Evolutionary conservation across 2,797 vertebrate species (phyloP).

Genomic region (Fistularia tabacaria): DNA sequence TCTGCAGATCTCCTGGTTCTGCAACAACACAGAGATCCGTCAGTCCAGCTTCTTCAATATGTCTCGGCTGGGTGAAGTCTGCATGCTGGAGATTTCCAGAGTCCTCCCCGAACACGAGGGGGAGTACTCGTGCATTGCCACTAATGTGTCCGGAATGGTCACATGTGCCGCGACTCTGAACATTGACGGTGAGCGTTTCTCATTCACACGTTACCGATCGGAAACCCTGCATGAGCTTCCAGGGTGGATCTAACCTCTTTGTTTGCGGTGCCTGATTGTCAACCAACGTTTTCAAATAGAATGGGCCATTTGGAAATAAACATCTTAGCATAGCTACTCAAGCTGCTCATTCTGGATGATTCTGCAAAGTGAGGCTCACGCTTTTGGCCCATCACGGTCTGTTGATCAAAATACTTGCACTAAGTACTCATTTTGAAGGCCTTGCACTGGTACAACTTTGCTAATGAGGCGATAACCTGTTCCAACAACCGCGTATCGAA

Average conservation of each 20-base stretch:
- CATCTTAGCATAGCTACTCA: too few species aligned
- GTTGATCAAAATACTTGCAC: too few species aligned
- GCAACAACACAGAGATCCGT: slow-evolving; percentile 84
- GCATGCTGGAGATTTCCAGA: slow-evolving; percentile 84
- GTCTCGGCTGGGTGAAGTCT: slow-evolving; percentile 88
- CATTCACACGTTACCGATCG: rapidly evolving
- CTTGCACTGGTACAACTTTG: too few species aligned
- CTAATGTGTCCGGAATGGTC: slow-evolving; percentile 85
- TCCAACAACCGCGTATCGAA: too few species aligned
- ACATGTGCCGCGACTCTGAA: slow-evolving; percentile 83
- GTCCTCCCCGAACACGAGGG: slow-evolving; percentile 83
- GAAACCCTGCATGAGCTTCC: slow-evolving; percentile 11
- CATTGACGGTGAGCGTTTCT: slow-evolving; percentile 81
- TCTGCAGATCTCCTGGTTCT: slow-evolving; percentile 84
- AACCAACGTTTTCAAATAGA: neutral
- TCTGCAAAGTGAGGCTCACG: too few species aligned
- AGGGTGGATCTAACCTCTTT: neutral
- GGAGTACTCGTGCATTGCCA: slow-evolving; percentile 84
- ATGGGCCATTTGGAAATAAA: too few species aligned
- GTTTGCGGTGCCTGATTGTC: too few species aligned
- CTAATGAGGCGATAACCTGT: too few species aligned
- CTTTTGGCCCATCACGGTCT: too few species aligned
- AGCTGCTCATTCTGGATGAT: too few species aligned
- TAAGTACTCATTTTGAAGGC: too few species aligned
- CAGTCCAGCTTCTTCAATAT: slow-evolving; percentile 86